Evolutionary conservation across 1,140 invertebrate genomes (phyloP), one percentile per base, ranked within the genome.

Genomic region (Melipona quadrifasciata): DNA sequence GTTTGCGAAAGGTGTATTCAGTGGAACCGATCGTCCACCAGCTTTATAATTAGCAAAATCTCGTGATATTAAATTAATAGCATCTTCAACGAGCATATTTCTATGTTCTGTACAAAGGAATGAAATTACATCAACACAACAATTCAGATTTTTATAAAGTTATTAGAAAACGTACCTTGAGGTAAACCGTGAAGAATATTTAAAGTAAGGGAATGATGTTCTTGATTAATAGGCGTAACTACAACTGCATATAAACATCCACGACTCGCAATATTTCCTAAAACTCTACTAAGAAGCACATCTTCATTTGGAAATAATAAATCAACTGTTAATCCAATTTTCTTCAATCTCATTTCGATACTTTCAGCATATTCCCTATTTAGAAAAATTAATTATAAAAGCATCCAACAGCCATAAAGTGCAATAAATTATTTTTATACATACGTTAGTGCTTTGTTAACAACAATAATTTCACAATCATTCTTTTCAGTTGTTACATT

Each of bases 11-110:
- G 93, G 88, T 39, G 95, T 90, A 61, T 94, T 94, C 68, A 94
- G 82, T 57, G 94, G 93, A 27, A 94, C 93, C 0, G 93, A 93
- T 72, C 94, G 91, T 21, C 96, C 96, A 24, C 96, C 95, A 81
- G 95, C 95, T 91, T 98, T 96, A 92, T 98, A 98, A 77, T 96
- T 96, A 76, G 97, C 96, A 94, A 98, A 99, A 93, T 98, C 98
- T 31, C 97, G 95, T 34, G 95, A 95, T 57, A 99, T 95, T 65
- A 99, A 95, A 82, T 95, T 96, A 80, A 99, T 95, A 3, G 98
- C 98, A 94, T 99, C 98, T 77, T 99, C 98, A n/a, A 98, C 91
- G 0, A 98, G 98, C 98, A 99, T 99, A 94, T 99, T 99, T 86
- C 98, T 96, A 92, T 99, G 98, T 93, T 99, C 98, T 97, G 94